Percentiles rank a stretch among this genome's conserved stretches.
Evolutionary conservation across 2,888 invertebrate genomes (phyloP).

Genomic region (Drosophila histrio): DNA sequence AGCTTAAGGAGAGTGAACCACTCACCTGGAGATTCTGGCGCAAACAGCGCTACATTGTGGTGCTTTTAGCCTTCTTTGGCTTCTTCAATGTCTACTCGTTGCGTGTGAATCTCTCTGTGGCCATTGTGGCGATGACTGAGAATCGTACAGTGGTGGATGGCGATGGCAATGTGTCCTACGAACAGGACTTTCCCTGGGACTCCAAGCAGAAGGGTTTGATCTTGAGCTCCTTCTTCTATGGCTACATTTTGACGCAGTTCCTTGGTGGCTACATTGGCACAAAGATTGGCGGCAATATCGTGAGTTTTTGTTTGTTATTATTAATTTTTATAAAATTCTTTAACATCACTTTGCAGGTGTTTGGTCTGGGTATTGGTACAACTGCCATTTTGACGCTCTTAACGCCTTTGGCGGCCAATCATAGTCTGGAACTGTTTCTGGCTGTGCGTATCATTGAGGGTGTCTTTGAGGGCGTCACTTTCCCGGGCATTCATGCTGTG

Average conservation of each 20-base stretch:
- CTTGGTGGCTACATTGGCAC: conserved; percentile 93
- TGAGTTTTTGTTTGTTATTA: conserved; percentile 55
- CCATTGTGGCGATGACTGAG: conserved; percentile 96
- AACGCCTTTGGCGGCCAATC: conserved; percentile 91
- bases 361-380: conserved; percentile 90
- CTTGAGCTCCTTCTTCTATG: conserved; percentile 95
- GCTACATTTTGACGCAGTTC: conserved; percentile 93
- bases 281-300: conserved; percentile 92
- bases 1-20: conserved; percentile 81
- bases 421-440: conserved; percentile 89
- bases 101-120: conserved; percentile 95
- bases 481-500: conserved; percentile 89
- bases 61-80: conserved; percentile 91
- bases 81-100: conserved; percentile 93
- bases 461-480: conserved; percentile 88
- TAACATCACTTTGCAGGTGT: conserved; percentile 85
- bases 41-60: conserved; percentile 90
- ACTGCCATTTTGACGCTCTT: conserved; percentile 92
- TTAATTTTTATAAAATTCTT: neutral
- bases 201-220: conserved; percentile 90
- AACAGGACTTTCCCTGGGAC: conserved; percentile 93
- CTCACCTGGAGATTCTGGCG: conserved; percentile 90
- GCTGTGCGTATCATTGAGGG: conserved; percentile 91
- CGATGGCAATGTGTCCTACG: conserved; percentile 87
- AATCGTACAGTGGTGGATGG: conserved; percentile 86